Evolutionary conservation across 1,140 invertebrate species (phyloP).

Genomic region (Drosophila guanche): DNA sequence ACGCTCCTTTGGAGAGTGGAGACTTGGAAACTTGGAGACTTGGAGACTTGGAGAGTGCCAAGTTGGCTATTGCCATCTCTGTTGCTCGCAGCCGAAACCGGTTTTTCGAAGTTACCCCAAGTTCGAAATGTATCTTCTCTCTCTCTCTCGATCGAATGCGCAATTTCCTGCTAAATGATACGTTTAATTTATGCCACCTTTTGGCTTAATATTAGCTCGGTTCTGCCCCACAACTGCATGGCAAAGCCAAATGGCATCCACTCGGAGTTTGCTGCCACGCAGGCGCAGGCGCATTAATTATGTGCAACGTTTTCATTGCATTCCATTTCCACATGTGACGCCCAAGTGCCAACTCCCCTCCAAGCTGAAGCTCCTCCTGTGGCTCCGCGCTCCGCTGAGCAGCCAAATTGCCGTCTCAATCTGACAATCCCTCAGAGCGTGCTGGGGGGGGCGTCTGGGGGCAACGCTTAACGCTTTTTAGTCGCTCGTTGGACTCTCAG

Average conservation of each 20-base stretch:
- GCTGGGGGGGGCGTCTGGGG: neutral
- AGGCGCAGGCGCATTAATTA: slow-evolving; percentile 69
- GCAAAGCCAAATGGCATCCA: slow-evolving; percentile 62
- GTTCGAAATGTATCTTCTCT: slow-evolving; percentile 77
- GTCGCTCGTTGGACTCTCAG: slow-evolving; percentile 65
- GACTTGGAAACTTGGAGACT: too few relatives aligned
- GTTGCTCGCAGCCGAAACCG: slow-evolving; percentile 34
- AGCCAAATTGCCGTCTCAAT: slow-evolving; percentile 67
- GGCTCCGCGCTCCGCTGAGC: slow-evolving; percentile 41
- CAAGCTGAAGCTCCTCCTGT: too few relatives aligned
- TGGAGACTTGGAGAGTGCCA: slow-evolving; percentile 2
- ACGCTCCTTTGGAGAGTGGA: slow-evolving; percentile 1
- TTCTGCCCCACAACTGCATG: too few relatives aligned
- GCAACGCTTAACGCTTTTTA: slow-evolving; percentile 79
- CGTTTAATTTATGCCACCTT: slow-evolving; percentile 81
- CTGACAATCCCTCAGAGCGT: slow-evolving; percentile 15
- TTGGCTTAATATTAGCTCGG: slow-evolving; percentile 78
- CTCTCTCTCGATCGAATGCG: slow-evolving; percentile 63
- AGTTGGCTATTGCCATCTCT: slow-evolving; percentile 18
- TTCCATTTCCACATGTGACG: slow-evolving; percentile 64
- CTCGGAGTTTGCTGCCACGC: slow-evolving; percentile 41
- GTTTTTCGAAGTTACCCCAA: slow-evolving; percentile 72
- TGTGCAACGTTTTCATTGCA: slow-evolving; percentile 80
- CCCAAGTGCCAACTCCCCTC: too few relatives aligned
- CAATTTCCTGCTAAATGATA: slow-evolving; percentile 81